These are phyloP conservation scores for Melanogrammus aeglefinus DNA, from an alignment of 2,797 vertebrate genomes.

Conservation along the genomic window DNA sequence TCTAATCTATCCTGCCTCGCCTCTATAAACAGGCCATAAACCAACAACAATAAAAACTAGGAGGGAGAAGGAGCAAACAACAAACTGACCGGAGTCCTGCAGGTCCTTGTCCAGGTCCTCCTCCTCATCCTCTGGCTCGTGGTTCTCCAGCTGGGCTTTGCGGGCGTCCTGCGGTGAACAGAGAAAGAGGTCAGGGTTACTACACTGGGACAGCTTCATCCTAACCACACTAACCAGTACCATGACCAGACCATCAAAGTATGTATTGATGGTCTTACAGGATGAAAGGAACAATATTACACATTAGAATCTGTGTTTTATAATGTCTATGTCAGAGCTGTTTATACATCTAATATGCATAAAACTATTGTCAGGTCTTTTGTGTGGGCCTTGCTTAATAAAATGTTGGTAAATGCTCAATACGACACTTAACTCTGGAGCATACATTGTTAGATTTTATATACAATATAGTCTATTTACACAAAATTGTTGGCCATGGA, in stretches of 20 bases:
- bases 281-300: not conserved
- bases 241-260: not conserved
- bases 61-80: not conserved
- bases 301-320: not conserved
- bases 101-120: conserved; percentile 86
- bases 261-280: not conserved
- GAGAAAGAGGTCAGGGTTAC: not conserved
- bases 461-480: too few species aligned
- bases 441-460: not conserved
- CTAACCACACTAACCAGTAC: not conserved
- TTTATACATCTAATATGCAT: not conserved
- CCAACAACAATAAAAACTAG: not conserved
- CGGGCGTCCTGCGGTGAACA: conserved; percentile 80
- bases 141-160: conserved; percentile 94
- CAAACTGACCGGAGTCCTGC: conserved; percentile 80
- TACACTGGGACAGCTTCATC: not conserved
- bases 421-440: not conserved
- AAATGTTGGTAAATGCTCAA: not conserved
- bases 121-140: conserved; percentile 93
- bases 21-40: not conserved
- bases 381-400: not conserved
- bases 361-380: not conserved
- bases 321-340: not conserved
- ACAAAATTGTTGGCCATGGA: not conserved
- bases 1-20: not conserved